Base-by-base conservation (phyloP, 64 coral and sea anemone genomes). In the Stichodactyla mertensii region DNA sequence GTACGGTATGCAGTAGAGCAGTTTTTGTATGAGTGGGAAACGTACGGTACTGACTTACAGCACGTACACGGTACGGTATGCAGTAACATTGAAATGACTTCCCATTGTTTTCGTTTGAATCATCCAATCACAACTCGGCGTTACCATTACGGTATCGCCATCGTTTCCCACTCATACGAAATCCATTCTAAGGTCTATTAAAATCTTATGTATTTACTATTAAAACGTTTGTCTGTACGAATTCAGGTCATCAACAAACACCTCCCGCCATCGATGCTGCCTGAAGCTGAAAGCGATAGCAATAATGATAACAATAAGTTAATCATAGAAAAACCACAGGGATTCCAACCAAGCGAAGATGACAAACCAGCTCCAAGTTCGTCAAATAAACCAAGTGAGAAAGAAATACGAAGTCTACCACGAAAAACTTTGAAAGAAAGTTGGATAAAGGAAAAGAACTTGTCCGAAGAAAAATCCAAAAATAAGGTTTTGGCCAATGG, bases 231-330 rank as follows among this genome's bases (percentile, higher is more conserved):
- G 1, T 45, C 36, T 45, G 56, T 15, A 58, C 14, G 18, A 51
- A 54, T 85, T 61, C 60, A 85, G 83, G 83, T 85, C 16, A 85
- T 85, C n/a, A 85, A 85, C 14, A 64, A 55, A 8, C 83, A 61
- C 22, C 16, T 85, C 4, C 83, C 83, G 0, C 16, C 53, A 2
- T 61, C 60, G 16, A 61, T 85, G 60, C 10, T 20, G 1, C 83
- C 83, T 51, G 83, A 85, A 61, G 83, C 24, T 16, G 78, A 51
- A 14, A 66, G 19, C 62, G 52, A 74, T 10, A 20, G 5, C 0
- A 58, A 11, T 6, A 74, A 74, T 74, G 78, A 16, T 4, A 19
- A 19, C 52, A 53, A 81, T n/a, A 55, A 7, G 16, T 2, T 20
- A 19, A 10, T 20, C 16, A 81, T 7, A 55, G 78, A 81, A 53